These are phyloP conservation scores for Lithophane leautieri DNA, from an alignment of 2,888 invertebrate species.

Conservation along the genomic window DNA sequence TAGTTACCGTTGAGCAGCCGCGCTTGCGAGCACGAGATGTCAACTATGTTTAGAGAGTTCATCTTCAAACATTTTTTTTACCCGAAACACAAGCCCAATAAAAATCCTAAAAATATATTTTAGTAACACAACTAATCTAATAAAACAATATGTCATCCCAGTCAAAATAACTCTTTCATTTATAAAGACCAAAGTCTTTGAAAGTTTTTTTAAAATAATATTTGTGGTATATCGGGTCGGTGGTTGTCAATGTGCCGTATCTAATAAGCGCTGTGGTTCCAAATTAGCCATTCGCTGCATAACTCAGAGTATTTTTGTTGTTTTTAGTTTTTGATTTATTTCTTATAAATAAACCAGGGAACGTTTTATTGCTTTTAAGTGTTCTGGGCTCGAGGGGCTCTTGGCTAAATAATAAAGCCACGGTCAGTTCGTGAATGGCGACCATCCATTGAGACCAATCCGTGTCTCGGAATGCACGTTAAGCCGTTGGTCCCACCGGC, in stretches of 20 bases:
- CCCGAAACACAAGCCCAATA: too few relatives aligned
- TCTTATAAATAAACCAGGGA: background rate
- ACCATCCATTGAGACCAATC: too few relatives aligned
- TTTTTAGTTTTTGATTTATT: constrained; percentile 33
- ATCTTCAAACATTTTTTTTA: background rate
- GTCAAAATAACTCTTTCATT: constrained; percentile 56
- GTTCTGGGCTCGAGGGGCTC: background rate
- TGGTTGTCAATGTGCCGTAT: constrained; percentile 54
- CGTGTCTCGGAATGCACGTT: background rate
- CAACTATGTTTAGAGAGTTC: background rate
- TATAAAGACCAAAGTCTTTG: constrained; percentile 35
- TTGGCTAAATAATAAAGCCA: background rate
- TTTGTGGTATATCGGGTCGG: constrained; percentile 44
- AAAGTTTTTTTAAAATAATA: constrained; percentile 8
- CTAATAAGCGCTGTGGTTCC: constrained; percentile 58
- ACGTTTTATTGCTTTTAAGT: background rate
- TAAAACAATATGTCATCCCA: constrained; percentile 36
- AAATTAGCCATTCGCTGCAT: constrained; percentile 43
- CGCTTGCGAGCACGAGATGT: too few relatives aligned
- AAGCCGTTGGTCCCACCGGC: background rate
- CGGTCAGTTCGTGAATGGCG: too few relatives aligned
- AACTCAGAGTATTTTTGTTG: constrained; percentile 24
- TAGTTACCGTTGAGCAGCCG: too few relatives aligned
- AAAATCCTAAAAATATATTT: background rate
- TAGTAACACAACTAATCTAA: constrained; percentile 40